These are phyloP conservation scores for Corythaixoides concolor DNA, from an alignment of 2,113 vertebrate genomes.

Conservation along the genomic window DNA sequence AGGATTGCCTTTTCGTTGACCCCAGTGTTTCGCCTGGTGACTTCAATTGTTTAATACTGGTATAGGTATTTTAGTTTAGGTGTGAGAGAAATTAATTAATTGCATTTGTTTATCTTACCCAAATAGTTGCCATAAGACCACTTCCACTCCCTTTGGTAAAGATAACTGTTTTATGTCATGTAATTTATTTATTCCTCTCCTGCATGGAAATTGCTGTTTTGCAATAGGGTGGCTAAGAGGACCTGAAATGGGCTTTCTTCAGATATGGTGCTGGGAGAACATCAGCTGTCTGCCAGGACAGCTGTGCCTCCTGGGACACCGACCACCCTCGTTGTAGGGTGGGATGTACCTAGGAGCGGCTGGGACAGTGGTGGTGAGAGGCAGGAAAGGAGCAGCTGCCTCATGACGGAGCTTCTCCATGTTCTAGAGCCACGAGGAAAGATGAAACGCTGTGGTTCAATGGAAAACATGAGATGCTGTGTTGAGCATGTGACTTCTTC, in stretches of 20 bases:
- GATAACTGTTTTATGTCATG: background rate
- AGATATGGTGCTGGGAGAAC: background rate
- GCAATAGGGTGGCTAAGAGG: background rate
- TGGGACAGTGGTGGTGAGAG: background rate
- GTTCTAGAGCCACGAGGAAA: background rate
- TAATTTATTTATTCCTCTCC: background rate
- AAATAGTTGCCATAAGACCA: background rate
- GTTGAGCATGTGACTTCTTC: background rate
- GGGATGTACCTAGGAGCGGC: background rate
- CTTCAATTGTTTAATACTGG: background rate
- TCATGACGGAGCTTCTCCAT: background rate
- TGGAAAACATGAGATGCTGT: background rate
- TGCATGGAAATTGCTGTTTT: background rate
- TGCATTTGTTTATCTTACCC: background rate
- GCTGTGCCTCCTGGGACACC: background rate
- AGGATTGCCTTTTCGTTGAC: background rate
- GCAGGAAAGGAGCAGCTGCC: background rate
- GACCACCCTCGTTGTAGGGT: fast-evolving
- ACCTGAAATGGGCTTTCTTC: background rate
- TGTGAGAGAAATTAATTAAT: background rate
- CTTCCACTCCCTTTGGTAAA: background rate
- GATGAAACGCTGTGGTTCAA: background rate
- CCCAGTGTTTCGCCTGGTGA: background rate
- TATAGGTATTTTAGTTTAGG: background rate
- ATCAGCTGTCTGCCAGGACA: background rate